These are phyloP conservation scores for Drosophila paulistorum DNA, from an alignment of 1,140 invertebrate genomes.

Conservation along the genomic window DNA sequence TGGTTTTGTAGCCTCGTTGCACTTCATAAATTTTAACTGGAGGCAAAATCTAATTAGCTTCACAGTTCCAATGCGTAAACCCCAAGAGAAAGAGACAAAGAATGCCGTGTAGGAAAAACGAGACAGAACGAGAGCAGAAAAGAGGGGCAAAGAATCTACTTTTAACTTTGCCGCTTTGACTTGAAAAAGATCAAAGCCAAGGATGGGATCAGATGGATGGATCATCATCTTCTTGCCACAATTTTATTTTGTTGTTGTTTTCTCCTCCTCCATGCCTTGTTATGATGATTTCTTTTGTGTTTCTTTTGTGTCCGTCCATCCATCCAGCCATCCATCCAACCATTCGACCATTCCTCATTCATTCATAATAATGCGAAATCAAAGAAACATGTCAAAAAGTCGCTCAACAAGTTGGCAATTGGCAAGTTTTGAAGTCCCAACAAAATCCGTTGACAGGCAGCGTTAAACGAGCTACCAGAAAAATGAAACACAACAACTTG, in stretches of 20 bases:
- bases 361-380: conserved; percentile 74
- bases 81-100: conserved; percentile 34
- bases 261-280: conserved; percentile 47
- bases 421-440: conserved; percentile 16
- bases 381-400: conserved; percentile 57
- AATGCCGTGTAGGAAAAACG: neutral
- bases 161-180: conserved; percentile 66
- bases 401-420: conserved; percentile 30
- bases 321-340: neutral
- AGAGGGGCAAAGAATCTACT: conserved; percentile 50
- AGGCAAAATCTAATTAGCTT: conserved; percentile 63
- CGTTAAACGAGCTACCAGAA: conserved; percentile 50
- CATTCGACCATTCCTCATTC: conserved; percentile 44
- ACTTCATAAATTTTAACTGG: conserved; percentile 79
- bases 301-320: conserved; percentile 16
- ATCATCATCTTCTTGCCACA: conserved; percentile 33
- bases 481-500: conserved; percentile 24
- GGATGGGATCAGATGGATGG: conserved; percentile 61
- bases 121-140: conserved; percentile 2
- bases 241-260: neutral
- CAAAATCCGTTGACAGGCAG: conserved; percentile 52
- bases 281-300: conserved; percentile 65
- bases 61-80: conserved; percentile 58
- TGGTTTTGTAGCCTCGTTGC: conserved; percentile 58
- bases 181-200: conserved; percentile 75